Conservation (phyloP, 2,797 vertebrate species). For the Pseudochromis fuscus region DNA sequence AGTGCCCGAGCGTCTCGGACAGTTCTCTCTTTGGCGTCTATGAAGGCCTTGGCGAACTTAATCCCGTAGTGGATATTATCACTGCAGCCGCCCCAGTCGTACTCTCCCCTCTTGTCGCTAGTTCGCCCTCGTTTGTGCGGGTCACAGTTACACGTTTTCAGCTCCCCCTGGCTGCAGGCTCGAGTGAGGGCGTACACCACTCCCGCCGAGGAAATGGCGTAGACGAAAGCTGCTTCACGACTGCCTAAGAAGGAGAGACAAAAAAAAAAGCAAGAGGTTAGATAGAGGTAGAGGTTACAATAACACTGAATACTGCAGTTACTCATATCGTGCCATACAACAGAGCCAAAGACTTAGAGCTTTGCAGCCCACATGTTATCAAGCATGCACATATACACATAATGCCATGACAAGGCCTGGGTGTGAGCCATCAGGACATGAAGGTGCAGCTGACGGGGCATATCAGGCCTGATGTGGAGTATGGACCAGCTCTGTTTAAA, state of each 20-base stretch:
- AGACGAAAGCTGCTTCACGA: conserved; percentile 97
- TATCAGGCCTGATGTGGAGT: conserved; percentile 71
- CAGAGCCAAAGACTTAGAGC: conserved; percentile 26
- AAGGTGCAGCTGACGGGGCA: conserved; percentile 71
- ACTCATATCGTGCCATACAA: conserved; percentile 2
- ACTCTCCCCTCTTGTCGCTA: conserved; percentile 91
- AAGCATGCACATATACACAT: conserved; percentile 41
- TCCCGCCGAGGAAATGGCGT: conserved; percentile 97
- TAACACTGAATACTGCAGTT: conserved; percentile 2
- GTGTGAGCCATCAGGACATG: conserved; percentile 53
- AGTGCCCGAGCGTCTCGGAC: conserved; percentile 95
- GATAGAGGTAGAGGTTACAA: conserved; percentile 6
- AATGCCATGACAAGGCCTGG: conserved; percentile 50
- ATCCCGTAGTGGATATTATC: conserved; percentile 98
- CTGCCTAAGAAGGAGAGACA: conserved; percentile 85
- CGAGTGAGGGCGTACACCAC: conserved; percentile 97
- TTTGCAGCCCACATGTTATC: conserved; percentile 26
- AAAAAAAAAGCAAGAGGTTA: conserved; percentile 24
- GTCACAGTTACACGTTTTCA: conserved; percentile 94
- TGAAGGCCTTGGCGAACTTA: conserved; percentile 95
- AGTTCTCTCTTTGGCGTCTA: conserved; percentile 96
- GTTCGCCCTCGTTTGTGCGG: conserved; percentile 92
- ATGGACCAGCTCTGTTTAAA: conserved; percentile 84
- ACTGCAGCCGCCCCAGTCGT: conserved; percentile 98
- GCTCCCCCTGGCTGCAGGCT: conserved; percentile 97